Evolutionary conservation across 2,797 vertebrate species (phyloP).

Genomic region (Urosaurus nigricauda): DNA sequence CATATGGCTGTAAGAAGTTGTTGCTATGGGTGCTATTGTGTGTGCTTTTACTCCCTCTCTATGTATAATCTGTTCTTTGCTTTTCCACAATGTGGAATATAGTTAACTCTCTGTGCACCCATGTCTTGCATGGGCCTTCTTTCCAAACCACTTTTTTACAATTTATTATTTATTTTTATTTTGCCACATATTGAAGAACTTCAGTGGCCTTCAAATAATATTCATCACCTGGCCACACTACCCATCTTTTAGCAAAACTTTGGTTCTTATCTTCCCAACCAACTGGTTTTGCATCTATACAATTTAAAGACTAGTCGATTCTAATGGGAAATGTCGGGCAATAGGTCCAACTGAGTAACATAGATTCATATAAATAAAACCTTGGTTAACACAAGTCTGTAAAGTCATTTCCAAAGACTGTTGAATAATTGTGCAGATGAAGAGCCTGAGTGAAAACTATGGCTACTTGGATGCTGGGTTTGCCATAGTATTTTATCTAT

Average conservation of each 20-base stretch:
- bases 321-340: slow-evolving; percentile 52
- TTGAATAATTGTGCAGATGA: background rate
- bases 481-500: background rate
- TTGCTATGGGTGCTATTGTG: slow-evolving; percentile 75
- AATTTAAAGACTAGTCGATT: background rate
- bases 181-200: slow-evolving; percentile 27
- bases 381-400: background rate
- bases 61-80: slow-evolving; percentile 67
- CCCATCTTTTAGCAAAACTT: background rate
- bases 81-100: slow-evolving; percentile 68
- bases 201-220: background rate
- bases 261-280: slow-evolving; percentile 37
- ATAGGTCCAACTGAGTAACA: slow-evolving; percentile 12
- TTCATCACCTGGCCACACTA: fast-evolving
- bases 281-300: slow-evolving; percentile 10
- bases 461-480: background rate
- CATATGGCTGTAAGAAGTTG: slow-evolving; percentile 61
- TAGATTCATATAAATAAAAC: background rate
- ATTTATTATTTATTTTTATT: slow-evolving; percentile 41
- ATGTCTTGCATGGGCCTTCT: slow-evolving; percentile 55
- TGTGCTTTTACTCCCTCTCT: slow-evolving; percentile 53
- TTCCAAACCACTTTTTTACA: slow-evolving; percentile 2
- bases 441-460: background rate
- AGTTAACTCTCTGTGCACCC: slow-evolving; percentile 64
- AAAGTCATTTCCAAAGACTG: background rate